Evolutionary conservation across 1,140 invertebrate genomes (phyloP).

Genomic region (Acromyrmex heyeri): DNA sequence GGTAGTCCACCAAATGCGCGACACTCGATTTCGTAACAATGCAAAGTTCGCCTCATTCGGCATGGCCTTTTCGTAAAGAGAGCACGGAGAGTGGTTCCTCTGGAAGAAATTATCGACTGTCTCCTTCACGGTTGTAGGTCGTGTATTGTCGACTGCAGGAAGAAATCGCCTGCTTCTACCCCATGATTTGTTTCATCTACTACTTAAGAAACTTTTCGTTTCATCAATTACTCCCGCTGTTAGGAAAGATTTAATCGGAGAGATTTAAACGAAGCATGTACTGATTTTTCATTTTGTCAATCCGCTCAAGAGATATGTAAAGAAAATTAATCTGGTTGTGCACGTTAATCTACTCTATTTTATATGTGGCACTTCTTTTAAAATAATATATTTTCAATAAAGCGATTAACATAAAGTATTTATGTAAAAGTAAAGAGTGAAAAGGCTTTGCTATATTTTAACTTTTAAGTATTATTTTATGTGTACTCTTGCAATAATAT

Average conservation of each 20-base stretch:
- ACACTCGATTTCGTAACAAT: slow-evolving; percentile 85
- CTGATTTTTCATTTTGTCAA: background rate
- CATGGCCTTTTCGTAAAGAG: slow-evolving; percentile 54
- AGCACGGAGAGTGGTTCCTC: slow-evolving; percentile 45
- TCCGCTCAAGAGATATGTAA: background rate
- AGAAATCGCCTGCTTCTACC: slow-evolving; percentile 37
- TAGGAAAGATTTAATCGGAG: slow-evolving; percentile 8
- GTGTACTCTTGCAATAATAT: background rate
- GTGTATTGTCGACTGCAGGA: slow-evolving; percentile 40
- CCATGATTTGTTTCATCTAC: slow-evolving; percentile 14
- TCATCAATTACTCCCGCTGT: background rate
- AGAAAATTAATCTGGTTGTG: background rate
- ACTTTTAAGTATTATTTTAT: too few relatives aligned
- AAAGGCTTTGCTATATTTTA: background rate
- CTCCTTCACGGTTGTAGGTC: slow-evolving; percentile 60
- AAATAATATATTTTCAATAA: slow-evolving; percentile 1
- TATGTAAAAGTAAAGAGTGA: background rate
- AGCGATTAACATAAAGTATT: background rate
- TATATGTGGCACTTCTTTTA: background rate
- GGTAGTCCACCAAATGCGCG: slow-evolving; percentile 80
- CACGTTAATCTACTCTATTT: background rate
- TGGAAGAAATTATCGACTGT: slow-evolving; percentile 76
- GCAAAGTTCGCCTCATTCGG: slow-evolving; percentile 72
- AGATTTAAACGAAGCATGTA: background rate
- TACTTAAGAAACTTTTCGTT: slow-evolving; percentile 22